Evolutionary conservation across 2,888 invertebrate genomes (phyloP).

Genomic region (Mythimna lalbum): DNA sequence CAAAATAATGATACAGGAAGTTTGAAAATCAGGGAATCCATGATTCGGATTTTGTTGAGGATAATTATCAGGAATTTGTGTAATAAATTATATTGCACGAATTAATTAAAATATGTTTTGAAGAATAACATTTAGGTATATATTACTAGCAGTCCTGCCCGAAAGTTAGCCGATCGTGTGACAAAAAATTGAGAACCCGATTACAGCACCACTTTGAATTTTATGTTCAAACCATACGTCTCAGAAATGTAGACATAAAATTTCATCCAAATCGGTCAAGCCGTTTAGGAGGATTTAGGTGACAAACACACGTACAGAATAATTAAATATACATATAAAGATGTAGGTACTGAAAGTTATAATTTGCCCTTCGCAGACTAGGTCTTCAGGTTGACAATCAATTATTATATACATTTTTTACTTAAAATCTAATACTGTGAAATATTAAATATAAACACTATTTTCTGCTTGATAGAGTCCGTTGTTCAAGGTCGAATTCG

Average conservation of each 20-base stretch:
- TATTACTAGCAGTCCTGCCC: neutral
- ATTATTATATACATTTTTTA: neutral
- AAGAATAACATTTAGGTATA: neutral
- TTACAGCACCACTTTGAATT: no score
- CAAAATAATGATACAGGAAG: slow-evolving; percentile 19
- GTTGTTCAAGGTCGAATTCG: slow-evolving; percentile 22
- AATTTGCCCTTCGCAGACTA: neutral
- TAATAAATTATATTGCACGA: neutral
- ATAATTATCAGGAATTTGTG: slow-evolving; percentile 7
- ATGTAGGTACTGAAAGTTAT: neutral
- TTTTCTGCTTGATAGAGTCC: slow-evolving; percentile 36
- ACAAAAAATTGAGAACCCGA: no score
- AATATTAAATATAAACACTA: slow-evolving; percentile 21
- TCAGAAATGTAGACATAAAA: no score
- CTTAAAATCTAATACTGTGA: neutral
- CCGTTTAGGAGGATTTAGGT: no score
- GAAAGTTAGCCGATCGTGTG: no score
- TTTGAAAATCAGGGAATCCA: slow-evolving; percentile 25
- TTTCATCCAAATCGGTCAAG: no score
- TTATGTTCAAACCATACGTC: no score
- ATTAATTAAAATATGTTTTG: neutral
- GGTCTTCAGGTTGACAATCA: neutral
- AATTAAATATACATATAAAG: no score
- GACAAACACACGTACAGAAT: no score
- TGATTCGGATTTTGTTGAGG: slow-evolving; percentile 9